Conservation (phyloP, 2,797 vertebrate genomes). For the Epinephelus awoara region DNA sequence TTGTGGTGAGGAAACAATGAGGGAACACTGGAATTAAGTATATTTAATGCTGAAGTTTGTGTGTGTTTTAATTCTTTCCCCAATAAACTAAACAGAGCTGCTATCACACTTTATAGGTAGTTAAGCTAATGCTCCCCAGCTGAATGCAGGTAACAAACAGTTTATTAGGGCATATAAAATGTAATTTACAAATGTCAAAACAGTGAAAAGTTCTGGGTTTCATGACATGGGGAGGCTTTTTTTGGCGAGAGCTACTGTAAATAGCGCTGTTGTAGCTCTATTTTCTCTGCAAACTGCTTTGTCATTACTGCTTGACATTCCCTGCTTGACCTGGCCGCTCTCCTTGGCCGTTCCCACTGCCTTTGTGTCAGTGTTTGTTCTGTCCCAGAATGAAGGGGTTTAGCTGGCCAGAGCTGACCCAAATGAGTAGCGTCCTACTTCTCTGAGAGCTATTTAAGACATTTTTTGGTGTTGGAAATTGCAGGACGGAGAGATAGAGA, state of each 20-base stretch:
- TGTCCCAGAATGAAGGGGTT: conserved; percentile 88
- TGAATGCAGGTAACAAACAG: conserved; percentile 72
- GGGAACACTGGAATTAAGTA: conserved; percentile 49
- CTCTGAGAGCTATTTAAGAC: conserved; percentile 83
- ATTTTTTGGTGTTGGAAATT: conserved; percentile 78
- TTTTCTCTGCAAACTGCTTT: conserved; percentile 76
- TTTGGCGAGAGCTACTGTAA: conserved; percentile 56
- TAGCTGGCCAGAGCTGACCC: conserved; percentile 89
- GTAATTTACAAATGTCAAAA: conserved; percentile 71
- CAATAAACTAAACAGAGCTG: conserved; percentile 70
- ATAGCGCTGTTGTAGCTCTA: conserved; percentile 64
- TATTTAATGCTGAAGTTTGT: conserved; percentile 40
- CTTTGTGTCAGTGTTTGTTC: conserved; percentile 82
- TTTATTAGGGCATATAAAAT: conserved; percentile 73
- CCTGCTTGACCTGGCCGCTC: conserved; percentile 70
- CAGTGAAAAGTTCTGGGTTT: conserved; percentile 60
- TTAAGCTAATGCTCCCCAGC: conserved; percentile 73
- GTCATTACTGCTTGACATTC: conserved; percentile 78
- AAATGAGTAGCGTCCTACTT: conserved; percentile 86
- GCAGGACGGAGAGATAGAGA: conserved; percentile 76
- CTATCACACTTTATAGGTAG: conserved; percentile 68
- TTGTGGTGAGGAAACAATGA: conserved; percentile 56
- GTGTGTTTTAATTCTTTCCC: conserved; percentile 68
- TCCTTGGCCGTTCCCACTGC: conserved; percentile 69
- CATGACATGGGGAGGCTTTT: conserved; percentile 34